Evolutionary conservation across 2,888 invertebrate genomes (phyloP), one percentile per base, ranked within the genome.

Genomic region (Drosophila kuntzei): DNA sequence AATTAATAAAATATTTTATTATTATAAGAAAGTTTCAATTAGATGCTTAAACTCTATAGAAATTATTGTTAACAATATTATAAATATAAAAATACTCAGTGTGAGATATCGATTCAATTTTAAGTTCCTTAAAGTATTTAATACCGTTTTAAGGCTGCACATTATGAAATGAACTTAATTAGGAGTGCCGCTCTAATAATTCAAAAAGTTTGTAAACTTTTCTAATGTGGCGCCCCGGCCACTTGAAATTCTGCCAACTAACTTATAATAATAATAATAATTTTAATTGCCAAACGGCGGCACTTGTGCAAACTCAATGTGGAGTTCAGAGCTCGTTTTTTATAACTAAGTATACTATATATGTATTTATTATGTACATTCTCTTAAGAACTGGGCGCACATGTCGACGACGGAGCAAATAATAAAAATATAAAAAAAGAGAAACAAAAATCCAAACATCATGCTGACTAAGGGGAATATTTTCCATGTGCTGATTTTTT

Each of bases 221-320:
- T 82, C 80, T 75, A 79, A 81, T 81, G 81, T 74, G 66, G 80
- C 81, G 72, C 75, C 66, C 70, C 59, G 57, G 49, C 64, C 75
- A 85, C 75, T 80, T 67, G 68, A 83, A 80, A 70, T 79, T 76
- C 66, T 77, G 79, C 80, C 87, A 83, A 86, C 80, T 86, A 86
- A 86, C 84, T 84, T 84, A 86, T 84, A 86, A 84, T 83, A 80
- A 80, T 80, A 80, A 70, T 76, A 62, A 83, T 86, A 80, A 81
- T 84, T 87, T 87, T 87, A 84, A 84, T 84, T 87, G 84, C 87
- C 77, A 83, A 81, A 79, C 74, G 76, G 67, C 78, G 73, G 80
- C 73, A 75, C 68, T 85, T 75, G 78, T 58, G 46, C 61, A 61
- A 53, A 39, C 71, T 51, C 53, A 36, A 47, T 58, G 59, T 18